Base-by-base conservation (phyloP, 2,888 invertebrate species). In the Spodoptera littoralis region DNA sequence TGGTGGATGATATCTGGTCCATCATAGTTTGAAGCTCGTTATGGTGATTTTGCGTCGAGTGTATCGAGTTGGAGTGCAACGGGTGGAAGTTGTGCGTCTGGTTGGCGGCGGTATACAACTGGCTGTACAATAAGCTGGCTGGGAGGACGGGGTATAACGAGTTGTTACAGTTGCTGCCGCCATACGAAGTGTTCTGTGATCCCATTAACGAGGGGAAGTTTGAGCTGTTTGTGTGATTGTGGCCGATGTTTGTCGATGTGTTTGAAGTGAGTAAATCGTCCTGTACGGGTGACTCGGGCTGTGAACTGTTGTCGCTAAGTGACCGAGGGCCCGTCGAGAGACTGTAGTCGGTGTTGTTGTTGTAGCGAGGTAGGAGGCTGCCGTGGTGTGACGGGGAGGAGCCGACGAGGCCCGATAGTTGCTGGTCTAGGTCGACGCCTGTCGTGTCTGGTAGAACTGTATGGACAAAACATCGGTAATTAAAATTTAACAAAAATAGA, bases 281-380 rank as follows among this genome's bases (percentile, higher is more conserved):
- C 92, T 97, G 97, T 13, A 97, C 97, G 1, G 97, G 97, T 44
- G 97, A 97, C 84, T 97, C 97, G 3, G 97, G 97, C 69, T 97
- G 97, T 43, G 97, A 97, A 45, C 97, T 97, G 85, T 97, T 96
- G 87, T 97, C 98, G 78, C 97, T 97, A 36, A 98, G 91, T 12
- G 97, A 97, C 47, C 98, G 94, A 0, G 98, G 97, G 2, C 96
- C 96, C 22, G 95, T 95, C 60, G 96, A 95, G 73, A 96, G 93
- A 77, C 96, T 95, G 92, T 97, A 96, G 85, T 97, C 96, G 2
- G 95, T 88, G 77, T 96, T 92, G 88, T 97, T 96, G 70, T 96
- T 95, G 87, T 97, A 97, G 6, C 97, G 95, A 5, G 97, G 96
- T 57, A 97, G 95, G 9, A 97, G 90, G n/a, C 96, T 95, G 13